These are phyloP conservation scores for Eucriotettix oculatus DNA, from an alignment of 2,888 invertebrate genomes.

Conservation along the genomic window DNA sequence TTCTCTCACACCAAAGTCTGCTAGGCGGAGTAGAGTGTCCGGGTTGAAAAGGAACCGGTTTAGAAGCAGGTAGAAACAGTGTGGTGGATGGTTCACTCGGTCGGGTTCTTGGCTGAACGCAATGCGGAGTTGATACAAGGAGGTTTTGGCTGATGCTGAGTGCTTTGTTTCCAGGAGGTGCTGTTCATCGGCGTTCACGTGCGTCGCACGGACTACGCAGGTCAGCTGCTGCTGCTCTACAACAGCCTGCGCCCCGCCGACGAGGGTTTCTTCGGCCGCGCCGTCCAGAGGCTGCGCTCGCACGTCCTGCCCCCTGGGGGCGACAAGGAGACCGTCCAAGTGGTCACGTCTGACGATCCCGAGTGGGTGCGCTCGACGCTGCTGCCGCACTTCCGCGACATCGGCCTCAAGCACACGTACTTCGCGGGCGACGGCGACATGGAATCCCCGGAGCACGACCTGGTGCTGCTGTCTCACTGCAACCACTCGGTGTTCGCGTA, in stretches of 20 bases:
- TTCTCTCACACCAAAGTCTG: no score
- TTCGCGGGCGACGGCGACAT: not conserved
- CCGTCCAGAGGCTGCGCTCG: not conserved
- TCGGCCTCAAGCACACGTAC: not conserved
- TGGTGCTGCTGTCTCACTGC: not conserved
- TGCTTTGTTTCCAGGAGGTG: not conserved
- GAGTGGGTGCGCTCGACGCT: not conserved
- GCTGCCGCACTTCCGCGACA: not conserved
- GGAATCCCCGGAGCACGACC: not conserved
- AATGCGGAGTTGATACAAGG: no score
- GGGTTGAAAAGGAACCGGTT: no score
- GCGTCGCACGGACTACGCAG: not conserved
- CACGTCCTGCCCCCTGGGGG: not conserved
- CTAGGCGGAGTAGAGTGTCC: no score
- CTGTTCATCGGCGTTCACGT: not conserved
- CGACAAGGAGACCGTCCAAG: not conserved
- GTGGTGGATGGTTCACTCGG: no score
- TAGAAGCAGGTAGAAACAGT: no score
- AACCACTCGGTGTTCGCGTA: not conserved
- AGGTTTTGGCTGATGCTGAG: no score
- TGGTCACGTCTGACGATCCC: not conserved
- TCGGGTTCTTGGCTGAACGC: no score
- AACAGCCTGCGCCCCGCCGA: not conserved
- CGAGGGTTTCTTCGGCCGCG: not conserved
- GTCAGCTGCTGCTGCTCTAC: not conserved